phyloP scores from a whole-genome alignment of 2,113 vertebrate genomes.

The Alethe castanea region DNA sequence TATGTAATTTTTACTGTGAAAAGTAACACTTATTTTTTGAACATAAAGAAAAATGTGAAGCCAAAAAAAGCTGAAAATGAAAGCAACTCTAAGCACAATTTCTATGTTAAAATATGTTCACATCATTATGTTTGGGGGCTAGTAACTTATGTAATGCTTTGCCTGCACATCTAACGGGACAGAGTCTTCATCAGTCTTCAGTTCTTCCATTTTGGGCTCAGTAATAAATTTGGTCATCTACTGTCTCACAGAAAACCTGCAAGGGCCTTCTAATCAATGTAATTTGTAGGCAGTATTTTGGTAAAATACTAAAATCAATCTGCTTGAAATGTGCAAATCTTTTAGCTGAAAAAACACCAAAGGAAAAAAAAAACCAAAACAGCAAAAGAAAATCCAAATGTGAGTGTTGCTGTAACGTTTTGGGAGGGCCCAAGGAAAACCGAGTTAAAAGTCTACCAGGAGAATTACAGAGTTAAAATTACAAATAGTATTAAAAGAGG shows the following conservation, averaged over 20 bases:
- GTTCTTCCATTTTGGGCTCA: neutral
- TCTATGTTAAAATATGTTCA: neutral
- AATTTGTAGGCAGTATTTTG: neutral
- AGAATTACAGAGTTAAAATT: slow-evolving; percentile 15
- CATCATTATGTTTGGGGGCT: neutral
- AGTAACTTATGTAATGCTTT: neutral
- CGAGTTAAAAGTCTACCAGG: neutral
- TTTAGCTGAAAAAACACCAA: neutral
- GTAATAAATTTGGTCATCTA: neutral
- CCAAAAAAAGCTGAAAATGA: neutral
- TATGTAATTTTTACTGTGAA: neutral
- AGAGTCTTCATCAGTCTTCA: neutral
- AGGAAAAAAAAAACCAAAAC: neutral
- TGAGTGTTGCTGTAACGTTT: neutral
- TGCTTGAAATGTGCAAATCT: neutral
- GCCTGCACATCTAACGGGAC: neutral
- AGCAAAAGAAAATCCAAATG: neutral
- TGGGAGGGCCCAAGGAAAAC: neutral
- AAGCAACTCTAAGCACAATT: neutral
- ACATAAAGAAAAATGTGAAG: neutral
- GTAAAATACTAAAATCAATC: neutral
- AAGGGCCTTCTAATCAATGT: neutral
- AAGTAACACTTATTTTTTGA: neutral
- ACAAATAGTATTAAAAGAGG: neutral
- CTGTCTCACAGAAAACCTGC: neutral